phyloP scores from a whole-genome alignment of 2,888 invertebrate species.

The Salpingus planirostris region DNA sequence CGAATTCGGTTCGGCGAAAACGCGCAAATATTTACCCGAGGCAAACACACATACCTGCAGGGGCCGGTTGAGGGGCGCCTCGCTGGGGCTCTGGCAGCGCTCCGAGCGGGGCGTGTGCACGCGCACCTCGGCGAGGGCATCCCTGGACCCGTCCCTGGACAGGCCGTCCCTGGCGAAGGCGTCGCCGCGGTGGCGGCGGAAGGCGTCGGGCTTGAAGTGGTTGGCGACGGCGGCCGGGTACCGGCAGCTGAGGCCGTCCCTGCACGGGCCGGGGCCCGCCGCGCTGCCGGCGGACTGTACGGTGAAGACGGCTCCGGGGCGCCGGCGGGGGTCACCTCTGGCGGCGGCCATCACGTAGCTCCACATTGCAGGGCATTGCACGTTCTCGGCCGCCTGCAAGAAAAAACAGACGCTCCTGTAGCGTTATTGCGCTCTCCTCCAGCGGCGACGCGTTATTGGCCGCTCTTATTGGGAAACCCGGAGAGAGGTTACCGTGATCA shows the following conservation, averaged over 20 bases:
- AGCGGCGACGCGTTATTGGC: no score
- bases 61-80: conserved; percentile 20
- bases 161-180: conserved; percentile 22
- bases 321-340: conserved; percentile 52
- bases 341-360: conserved; percentile 65
- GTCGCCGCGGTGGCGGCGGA: conserved; percentile 17
- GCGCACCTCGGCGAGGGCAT: conserved; percentile 37
- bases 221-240: conserved; percentile 12
- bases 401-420: no score
- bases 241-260: conserved; percentile 27
- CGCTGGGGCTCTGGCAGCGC: conserved; percentile 19
- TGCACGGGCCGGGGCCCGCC: conserved; percentile 37
- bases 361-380: conserved; percentile 51
- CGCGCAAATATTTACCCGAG: neutral
- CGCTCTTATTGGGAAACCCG: no score
- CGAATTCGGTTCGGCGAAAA: no score
- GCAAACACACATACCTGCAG: conserved; percentile 17
- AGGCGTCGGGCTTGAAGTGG: conserved; percentile 9
- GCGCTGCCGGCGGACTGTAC: conserved; percentile 30
- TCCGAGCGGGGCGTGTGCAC: conserved; percentile 30
- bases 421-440: no score
- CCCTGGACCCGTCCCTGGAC: conserved; percentile 36
- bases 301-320: conserved; percentile 35
- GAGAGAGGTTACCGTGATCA: no score
- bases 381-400: conserved; percentile 17